Conservation (phyloP, 2,888 invertebrate species). For the Rhorus exstirpatorius region DNA sequence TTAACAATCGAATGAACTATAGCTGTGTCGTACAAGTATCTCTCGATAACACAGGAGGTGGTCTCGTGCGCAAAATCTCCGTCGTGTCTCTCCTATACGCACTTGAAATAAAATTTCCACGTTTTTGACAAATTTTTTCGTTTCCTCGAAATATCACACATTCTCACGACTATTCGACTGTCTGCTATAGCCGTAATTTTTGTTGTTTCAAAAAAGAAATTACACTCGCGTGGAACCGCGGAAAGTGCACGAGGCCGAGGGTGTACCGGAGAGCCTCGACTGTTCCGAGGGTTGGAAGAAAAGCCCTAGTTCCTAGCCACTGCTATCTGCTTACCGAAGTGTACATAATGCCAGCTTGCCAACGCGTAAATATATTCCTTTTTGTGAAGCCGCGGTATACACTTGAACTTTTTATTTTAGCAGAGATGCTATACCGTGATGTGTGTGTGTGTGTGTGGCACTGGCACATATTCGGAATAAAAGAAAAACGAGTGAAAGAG, state of each 20-base stretch:
- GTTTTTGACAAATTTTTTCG: no score
- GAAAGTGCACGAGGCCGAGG: constrained; percentile 30
- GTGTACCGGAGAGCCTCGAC: constrained; percentile 22
- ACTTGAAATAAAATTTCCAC: no score
- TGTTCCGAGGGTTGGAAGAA: not conserved
- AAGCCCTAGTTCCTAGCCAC: constrained; percentile 17
- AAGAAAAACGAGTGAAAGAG: constrained; percentile 35
- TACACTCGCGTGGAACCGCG: constrained; percentile 15
- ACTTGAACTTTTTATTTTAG: constrained; percentile 23
- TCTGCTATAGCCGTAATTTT: no score
- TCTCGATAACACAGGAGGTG: no score
- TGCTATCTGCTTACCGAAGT: constrained; percentile 37
- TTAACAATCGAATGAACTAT: no score
- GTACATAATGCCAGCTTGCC: constrained; percentile 31
- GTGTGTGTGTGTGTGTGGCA: not conserved
- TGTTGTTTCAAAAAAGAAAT: not conserved
- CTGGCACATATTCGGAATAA: constrained; percentile 50
- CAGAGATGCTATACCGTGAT: no score
- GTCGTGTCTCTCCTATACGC: no score
- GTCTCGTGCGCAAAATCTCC: no score
- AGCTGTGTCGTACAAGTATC: no score
- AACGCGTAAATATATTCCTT: constrained; percentile 17
- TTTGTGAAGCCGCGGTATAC: constrained; percentile 12
- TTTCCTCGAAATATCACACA: no score
- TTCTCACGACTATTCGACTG: no score